Percentiles rank a stretch among this genome's conserved stretches.
Evolutionary conservation across 2,888 invertebrate species (phyloP).

Genomic region (Yponomeuta cagnagella): DNA sequence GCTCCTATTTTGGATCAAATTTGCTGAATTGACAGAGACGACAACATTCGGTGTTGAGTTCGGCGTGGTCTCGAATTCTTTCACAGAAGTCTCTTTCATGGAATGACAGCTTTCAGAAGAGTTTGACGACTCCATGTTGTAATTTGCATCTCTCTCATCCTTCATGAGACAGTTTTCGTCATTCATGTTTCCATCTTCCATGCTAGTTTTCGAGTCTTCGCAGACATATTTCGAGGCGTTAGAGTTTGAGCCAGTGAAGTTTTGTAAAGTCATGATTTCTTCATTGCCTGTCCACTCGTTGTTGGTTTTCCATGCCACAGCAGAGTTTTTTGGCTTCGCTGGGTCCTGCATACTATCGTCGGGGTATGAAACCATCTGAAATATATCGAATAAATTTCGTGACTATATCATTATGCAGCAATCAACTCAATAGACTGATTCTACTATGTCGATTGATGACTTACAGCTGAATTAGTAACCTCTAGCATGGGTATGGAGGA

Average conservation of each 20-base stretch:
- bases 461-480: constrained; percentile 67
- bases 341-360: constrained; percentile 65
- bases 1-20: constrained; percentile 46
- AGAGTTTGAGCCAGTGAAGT: constrained; percentile 38
- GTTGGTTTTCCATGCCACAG: constrained; percentile 62
- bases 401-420: neutral
- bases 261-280: constrained; percentile 42
- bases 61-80: constrained; percentile 48
- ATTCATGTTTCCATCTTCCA: constrained; percentile 65
- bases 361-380: constrained; percentile 63
- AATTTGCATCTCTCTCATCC: constrained; percentile 66
- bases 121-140: constrained; percentile 69
- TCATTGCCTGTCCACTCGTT: constrained; percentile 59
- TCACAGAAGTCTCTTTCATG: constrained; percentile 55
- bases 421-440: neutral
- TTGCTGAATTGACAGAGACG: constrained; percentile 46
- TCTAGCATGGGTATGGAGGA: constrained; percentile 69
- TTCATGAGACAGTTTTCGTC: constrained; percentile 68
- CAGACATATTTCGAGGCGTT: constrained; percentile 61
- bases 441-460: constrained; percentile 25
- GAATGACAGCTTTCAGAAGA: constrained; percentile 70
- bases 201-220: constrained; percentile 66
- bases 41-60: constrained; percentile 23
- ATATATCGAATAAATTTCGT: constrained; percentile 16
- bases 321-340: constrained; percentile 65